Evolutionary conservation across 1,140 invertebrate species (phyloP), one percentile per base, ranked within the genome.

Genomic region (Drosophila littoralis): DNA sequence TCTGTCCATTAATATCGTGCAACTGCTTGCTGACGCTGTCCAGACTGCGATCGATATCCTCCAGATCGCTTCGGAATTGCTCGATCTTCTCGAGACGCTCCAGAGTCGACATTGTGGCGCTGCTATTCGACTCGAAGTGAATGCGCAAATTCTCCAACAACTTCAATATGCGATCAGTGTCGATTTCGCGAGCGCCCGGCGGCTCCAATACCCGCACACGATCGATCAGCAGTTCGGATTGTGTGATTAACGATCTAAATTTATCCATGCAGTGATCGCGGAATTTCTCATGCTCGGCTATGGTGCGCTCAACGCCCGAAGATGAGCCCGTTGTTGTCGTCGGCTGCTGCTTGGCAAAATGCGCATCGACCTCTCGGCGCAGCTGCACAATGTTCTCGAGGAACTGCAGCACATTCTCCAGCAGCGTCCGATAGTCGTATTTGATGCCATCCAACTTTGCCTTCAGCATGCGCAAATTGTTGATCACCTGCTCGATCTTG

Each of bases 21-120:
- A 96, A 92, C 81, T 96, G 95, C 43, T 93, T 91, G 64, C 94
- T 94, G 33, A 96, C 91, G 68, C 96, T 95, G 82, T 95, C 94
- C 42, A 97, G 93, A 85, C 94, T 95, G 33, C 94, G 94, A 91
- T 97, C 95, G 43, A 97, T 96, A 92, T 96, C 94, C 72, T 95
- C 93, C 6, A 97, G 93, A 65, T 92, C 91, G 61, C 55, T 75
- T 52, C 89, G 90, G 90, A 97, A 97, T 60, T 95, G 94, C 69
- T 95, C 96, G 64, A 96, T 93, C 94, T 84, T 96, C 94, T 42
- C 97, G 84, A 77, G 92, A 90, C 68, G 93, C 92, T 92, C 94
- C 93, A 61, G 93, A 92, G 93, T 94, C 95, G 33, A 94, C 93
- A 40, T 93, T 92, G 81, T 96, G 94, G 93, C 95, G 96, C 93